Evolutionary conservation across 1,140 invertebrate genomes (phyloP).

Genomic region (Mactra quadrangularis): DNA sequence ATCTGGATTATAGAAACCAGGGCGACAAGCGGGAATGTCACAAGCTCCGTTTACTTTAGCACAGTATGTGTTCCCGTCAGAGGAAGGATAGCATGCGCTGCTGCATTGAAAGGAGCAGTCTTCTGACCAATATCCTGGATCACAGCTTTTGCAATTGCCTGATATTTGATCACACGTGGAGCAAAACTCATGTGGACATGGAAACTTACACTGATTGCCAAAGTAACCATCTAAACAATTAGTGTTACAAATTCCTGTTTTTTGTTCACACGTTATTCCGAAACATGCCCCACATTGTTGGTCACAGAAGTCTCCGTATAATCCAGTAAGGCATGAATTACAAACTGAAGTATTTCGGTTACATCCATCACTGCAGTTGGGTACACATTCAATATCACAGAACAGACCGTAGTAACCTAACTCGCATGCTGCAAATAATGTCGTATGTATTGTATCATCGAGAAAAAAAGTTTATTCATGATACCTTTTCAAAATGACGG

Average conservation of each 20-base stretch:
- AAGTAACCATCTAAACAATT: conserved; percentile 29
- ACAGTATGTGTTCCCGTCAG: conserved; percentile 30
- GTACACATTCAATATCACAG: conserved; percentile 11
- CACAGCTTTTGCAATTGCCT: conserved; percentile 22
- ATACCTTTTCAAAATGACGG: no score
- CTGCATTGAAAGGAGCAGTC: conserved; percentile 18
- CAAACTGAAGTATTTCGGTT: conserved; percentile 16
- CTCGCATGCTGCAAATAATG: conserved; percentile 36
- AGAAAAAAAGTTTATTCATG: no score
- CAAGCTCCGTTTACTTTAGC: conserved; percentile 11
- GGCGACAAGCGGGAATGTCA: conserved; percentile 1
- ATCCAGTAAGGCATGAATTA: conserved; percentile 9
- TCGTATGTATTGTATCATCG: no score
- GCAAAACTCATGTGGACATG: not conserved
- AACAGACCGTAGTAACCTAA: conserved; percentile 8
- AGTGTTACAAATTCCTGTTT: conserved; percentile 17
- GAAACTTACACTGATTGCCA: not conserved
- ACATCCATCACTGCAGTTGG: conserved; percentile 24
- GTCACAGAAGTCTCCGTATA: conserved; percentile 22
- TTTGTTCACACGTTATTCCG: conserved; percentile 1
- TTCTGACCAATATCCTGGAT: conserved; percentile 11
- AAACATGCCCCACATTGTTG: conserved; percentile 19
- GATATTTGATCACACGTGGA: not conserved
- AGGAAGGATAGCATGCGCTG: not conserved
- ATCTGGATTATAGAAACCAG: conserved; percentile 21